Evolutionary conservation across 35 echinoderm and acorn worm species (phyloP), one percentile per base, ranked within the genome.

Genomic region (Strongylocentrotus purpuratus): DNA sequence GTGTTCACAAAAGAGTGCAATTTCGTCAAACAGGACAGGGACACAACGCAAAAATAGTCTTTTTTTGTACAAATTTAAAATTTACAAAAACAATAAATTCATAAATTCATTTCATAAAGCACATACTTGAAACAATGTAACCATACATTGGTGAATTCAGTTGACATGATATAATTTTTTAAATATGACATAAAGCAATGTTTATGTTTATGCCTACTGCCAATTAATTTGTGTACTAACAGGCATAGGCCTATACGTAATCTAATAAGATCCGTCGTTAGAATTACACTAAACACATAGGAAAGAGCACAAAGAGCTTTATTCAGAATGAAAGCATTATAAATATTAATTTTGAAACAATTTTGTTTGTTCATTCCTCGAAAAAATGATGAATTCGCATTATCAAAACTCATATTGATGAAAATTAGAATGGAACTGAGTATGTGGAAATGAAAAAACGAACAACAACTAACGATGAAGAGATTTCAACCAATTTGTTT

Each of bases 91-190:
- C 1, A 55, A 55, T 55, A 55, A 55, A 78, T 78, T 8, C 20
- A 78, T 33, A 89, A 89, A 89, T 33, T 89, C 45, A 45, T 89
- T 89, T 89, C 87, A 89, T 89, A 89, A 33, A 89, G 32, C 87
- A 89, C 87, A 89, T 31, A 31, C 85, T 86, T 86, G 15, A 45
- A 46, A 89, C 33, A 89, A 45, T 89, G 33, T 86, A 18, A 89
- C 11, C 32, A 45, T 89, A 89, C 87, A 89, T 89, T 89, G 33
- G 20, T 31, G 25, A 45, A 45, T 45, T 89, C 33, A 46, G 45
- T 33, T 45, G 32, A 45, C 7, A 46, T 88, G 7, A n/a, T 13
- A 86, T 86, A 31, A 86, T 18, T 20, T 89, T 78, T 28, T 78
- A n/a, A 89, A 89, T 33, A 89, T 89, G 15, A 22, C 31, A 89